phyloP scores from a whole-genome alignment of 1,140 invertebrate genomes.

The Harpegnathos saltator region DNA sequence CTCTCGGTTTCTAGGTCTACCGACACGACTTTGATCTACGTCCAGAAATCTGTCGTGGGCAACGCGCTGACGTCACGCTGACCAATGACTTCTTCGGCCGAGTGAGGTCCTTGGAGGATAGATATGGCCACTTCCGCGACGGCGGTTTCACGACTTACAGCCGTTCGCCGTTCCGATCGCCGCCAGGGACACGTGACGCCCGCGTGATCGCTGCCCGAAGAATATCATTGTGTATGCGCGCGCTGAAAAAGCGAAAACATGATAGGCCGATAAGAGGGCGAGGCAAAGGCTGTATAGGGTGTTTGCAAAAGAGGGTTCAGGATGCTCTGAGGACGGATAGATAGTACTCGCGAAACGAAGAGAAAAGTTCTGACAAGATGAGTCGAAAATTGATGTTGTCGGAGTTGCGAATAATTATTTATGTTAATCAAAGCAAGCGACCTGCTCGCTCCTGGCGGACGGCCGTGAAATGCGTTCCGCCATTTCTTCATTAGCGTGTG shows the following conservation, averaged over 20 bases:
- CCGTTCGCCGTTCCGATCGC: background rate
- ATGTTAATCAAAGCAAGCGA: too few relatives aligned
- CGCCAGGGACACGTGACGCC: background rate
- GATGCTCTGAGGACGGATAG: too few relatives aligned
- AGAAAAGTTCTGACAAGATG: too few relatives aligned
- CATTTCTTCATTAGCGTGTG: too few relatives aligned
- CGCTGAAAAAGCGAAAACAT: background rate
- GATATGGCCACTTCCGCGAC: constrained; percentile 29
- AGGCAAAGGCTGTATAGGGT: too few relatives aligned
- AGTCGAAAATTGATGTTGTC: too few relatives aligned
- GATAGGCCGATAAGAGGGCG: background rate
- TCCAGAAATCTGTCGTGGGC: constrained; percentile 70
- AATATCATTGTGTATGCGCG: background rate
- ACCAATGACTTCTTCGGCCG: constrained; percentile 50
- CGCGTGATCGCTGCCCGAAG: background rate
- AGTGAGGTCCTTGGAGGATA: constrained; percentile 50
- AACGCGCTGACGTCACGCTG: constrained; percentile 61
- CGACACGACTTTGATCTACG: constrained; percentile 61
- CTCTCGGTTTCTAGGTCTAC: constrained; percentile 37
- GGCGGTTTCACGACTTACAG: background rate
- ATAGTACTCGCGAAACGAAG: too few relatives aligned
- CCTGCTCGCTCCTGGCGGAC: too few relatives aligned
- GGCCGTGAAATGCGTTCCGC: too few relatives aligned
- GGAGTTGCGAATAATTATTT: too few relatives aligned
- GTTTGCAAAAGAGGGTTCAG: too few relatives aligned